phyloP scores from a whole-genome alignment of 2,888 invertebrate species.

The Lasius fuliginosus region DNA sequence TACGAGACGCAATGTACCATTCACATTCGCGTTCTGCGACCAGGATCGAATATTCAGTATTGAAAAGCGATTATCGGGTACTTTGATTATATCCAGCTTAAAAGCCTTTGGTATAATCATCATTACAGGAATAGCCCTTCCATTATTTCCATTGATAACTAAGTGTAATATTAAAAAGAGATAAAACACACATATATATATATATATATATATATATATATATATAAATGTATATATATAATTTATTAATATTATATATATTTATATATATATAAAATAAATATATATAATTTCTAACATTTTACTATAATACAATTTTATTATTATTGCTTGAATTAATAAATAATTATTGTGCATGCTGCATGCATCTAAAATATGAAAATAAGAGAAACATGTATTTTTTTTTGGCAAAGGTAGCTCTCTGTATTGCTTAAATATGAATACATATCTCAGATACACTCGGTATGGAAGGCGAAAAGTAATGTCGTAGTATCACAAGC shows the following conservation, averaged over 20 bases:
- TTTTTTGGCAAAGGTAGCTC: not conserved
- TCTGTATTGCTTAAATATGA: not conserved
- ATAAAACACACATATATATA: too few species aligned
- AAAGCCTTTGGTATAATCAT: not conserved
- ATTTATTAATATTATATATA: too few species aligned
- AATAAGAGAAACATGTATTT: not conserved
- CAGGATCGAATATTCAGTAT: not conserved
- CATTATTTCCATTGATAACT: not conserved
- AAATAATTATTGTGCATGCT: not conserved
- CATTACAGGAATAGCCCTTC: too few species aligned
- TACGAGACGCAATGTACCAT: slow-evolving; percentile 13
- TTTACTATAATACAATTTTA: not conserved
- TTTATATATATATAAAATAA: too few species aligned
- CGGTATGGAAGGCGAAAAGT: slow-evolving; percentile 4
- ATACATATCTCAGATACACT: not conserved
- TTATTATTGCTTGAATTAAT: not conserved
- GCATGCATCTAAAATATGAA: not conserved
- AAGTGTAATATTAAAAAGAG: not conserved
- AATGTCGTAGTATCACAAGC: slow-evolving; percentile 11
- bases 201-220: too few species aligned
- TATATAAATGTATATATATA: too few species aligned
- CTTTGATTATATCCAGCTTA: not conserved
- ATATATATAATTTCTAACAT: not conserved
- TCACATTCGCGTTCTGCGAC: slow-evolving; percentile 6
- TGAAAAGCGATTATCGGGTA: not conserved